These are phyloP conservation scores for Metallyticus violacea DNA, from an alignment of 2,888 invertebrate species.

Conservation along the genomic window DNA sequence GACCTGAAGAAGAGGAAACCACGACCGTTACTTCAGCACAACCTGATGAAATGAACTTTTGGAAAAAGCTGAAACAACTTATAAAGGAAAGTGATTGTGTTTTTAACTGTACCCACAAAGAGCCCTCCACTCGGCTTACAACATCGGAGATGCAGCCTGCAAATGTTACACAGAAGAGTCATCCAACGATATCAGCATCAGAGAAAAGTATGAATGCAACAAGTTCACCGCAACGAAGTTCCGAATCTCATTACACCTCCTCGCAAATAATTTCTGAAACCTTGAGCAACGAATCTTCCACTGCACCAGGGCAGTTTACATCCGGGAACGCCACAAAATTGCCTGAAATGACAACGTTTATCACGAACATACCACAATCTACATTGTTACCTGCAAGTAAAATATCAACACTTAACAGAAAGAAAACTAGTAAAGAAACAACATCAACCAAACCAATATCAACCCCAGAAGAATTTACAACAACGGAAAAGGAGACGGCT, in stretches of 20 bases:
- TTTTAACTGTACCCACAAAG: no score
- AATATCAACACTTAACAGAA: background rate
- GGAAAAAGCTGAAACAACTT: background rate
- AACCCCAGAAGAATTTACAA: background rate
- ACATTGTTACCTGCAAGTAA: background rate
- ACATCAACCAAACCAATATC: background rate
- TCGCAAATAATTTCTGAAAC: background rate
- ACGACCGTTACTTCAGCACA: background rate
- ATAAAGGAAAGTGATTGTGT: background rate
- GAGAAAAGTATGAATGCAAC: no score
- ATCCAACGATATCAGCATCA: no score
- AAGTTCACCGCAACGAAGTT: background rate
- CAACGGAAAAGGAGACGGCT: background rate
- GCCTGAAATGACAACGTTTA: background rate
- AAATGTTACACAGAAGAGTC: no score
- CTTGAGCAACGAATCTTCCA: no score
- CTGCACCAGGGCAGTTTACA: no score
- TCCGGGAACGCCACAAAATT: background rate
- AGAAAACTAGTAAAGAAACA: background rate
- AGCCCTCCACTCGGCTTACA: background rate
- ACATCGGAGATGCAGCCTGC: background rate
- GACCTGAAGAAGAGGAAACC: background rate
- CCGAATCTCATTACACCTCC: background rate
- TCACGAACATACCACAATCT: background rate
- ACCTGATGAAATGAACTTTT: background rate